Conservation (phyloP, 2,888 invertebrate species). For the Sesia apiformis region DNA sequence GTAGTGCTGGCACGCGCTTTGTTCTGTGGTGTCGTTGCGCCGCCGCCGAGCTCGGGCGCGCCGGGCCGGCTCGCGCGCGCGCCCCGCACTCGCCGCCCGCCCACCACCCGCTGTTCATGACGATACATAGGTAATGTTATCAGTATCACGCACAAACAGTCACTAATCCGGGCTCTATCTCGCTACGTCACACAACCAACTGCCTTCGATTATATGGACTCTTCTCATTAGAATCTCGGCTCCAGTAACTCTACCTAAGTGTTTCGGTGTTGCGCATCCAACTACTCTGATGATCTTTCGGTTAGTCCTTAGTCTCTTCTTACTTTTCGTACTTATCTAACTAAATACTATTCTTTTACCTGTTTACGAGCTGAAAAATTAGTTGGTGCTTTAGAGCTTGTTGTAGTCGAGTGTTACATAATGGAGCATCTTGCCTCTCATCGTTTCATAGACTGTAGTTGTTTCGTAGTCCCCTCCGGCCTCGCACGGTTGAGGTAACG, state of each 20-base stretch:
- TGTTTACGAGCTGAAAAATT: too few species aligned
- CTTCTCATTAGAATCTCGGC: conserved; percentile 26
- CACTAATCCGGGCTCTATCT: conserved; percentile 27
- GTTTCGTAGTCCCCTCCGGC: too few species aligned
- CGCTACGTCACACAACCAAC: conserved; percentile 19
- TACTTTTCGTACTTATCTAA: background rate
- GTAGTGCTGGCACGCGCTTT: conserved; percentile 34
- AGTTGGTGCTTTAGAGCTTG: background rate
- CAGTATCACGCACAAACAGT: conserved; percentile 29
- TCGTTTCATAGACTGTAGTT: too few species aligned
- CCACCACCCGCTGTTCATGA: conserved; percentile 35
- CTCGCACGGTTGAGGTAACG: too few species aligned
- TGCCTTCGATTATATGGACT: conserved; percentile 26
- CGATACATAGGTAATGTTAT: conserved; percentile 51
- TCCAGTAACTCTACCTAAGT: conserved; percentile 8
- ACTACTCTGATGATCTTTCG: conserved; percentile 67
- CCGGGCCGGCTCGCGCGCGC: background rate
- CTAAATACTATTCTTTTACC: too few species aligned
- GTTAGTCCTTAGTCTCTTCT: conserved; percentile 9
- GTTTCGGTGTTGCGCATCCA: conserved; percentile 59
- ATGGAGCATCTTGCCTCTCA: conserved; percentile 15
- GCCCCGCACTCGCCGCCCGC: conserved; percentile 14
- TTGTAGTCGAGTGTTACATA: conserved; percentile 28
- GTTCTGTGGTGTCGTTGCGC: conserved; percentile 19
- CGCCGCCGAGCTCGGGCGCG: background rate